These are phyloP conservation scores for Enteromius radiatus DNA, from an alignment of 2,797 vertebrate species.

Conservation along the genomic window DNA sequence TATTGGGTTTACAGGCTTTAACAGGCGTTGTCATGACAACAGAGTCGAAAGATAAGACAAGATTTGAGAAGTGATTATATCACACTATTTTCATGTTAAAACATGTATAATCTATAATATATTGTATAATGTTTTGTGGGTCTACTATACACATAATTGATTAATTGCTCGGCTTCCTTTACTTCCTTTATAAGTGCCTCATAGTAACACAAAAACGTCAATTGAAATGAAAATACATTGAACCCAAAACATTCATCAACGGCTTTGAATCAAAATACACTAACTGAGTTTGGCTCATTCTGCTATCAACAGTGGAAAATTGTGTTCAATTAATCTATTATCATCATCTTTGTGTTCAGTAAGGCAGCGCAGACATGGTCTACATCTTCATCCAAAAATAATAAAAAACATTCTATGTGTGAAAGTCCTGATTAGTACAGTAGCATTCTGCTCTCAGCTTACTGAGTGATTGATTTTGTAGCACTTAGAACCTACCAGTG, in stretches of 20 bases:
- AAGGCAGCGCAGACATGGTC: constrained; percentile 56
- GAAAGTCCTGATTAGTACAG: constrained; percentile 30
- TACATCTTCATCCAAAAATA: constrained; percentile 48
- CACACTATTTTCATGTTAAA: neutral
- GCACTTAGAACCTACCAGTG: constrained; percentile 17
- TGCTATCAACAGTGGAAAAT: neutral
- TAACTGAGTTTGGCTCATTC: constrained; percentile 21
- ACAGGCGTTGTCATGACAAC: neutral
- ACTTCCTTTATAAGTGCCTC: constrained; percentile 17
- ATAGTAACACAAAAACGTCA: constrained; percentile 14
- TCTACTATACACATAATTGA: neutral
- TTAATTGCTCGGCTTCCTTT: neutral
- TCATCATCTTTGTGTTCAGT: constrained; percentile 44
- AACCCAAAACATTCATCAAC: constrained; percentile 2
- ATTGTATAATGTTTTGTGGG: neutral
- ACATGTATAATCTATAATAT: neutral
- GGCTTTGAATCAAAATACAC: neutral
- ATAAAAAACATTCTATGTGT: constrained; percentile 46
- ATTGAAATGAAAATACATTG: neutral
- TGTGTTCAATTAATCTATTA: neutral
- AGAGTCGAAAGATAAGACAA: neutral
- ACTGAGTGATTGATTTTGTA: constrained; percentile 35
- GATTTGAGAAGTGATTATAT: neutral
- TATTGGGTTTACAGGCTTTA: constrained; percentile 14
- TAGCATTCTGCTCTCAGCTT: constrained; percentile 18